A percentile compares a stretch with the other conserved stretches of the same genome.
Conservation (phyloP, 2,113 vertebrate genomes). For the Megaleporinus macrocephalus region DNA sequence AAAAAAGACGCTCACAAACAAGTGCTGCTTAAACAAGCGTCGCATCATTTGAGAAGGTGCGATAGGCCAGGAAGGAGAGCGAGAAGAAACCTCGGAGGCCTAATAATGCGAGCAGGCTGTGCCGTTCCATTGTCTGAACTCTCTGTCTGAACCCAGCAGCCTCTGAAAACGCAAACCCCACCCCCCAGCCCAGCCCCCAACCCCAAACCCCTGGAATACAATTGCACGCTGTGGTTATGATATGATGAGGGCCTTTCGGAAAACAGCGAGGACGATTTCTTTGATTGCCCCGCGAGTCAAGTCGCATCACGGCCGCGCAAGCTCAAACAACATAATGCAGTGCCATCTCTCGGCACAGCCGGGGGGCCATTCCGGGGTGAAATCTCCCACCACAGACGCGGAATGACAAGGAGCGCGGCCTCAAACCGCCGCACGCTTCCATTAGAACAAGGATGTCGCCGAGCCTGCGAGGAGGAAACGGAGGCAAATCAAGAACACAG, state of each 20-base stretch:
- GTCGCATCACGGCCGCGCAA: constrained; percentile 19
- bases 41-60: constrained; percentile 57
- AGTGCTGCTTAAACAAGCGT: constrained; percentile 51
- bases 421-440: constrained; percentile 1
- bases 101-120: constrained; percentile 13
- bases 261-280: constrained; percentile 41
- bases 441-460: constrained; percentile 36
- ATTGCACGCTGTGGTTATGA: constrained; percentile 5
- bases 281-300: constrained; percentile 50
- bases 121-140: constrained; percentile 22
- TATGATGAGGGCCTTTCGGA: constrained; percentile 29
- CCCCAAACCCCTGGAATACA: background rate
- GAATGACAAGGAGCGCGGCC: constrained; percentile 25
- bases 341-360: constrained; percentile 57
- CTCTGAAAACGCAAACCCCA: background rate
- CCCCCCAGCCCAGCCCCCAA: too few relatives aligned
- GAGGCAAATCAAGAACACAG: background rate
- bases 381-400: constrained; percentile 1
- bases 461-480: background rate
- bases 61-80: constrained; percentile 33
- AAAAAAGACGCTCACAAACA: too few relatives aligned
- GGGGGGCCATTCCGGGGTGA: constrained; percentile 43
- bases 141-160: background rate
- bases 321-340: constrained; percentile 8
- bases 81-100: background rate